Conservation (phyloP, 1,140 invertebrate genomes). For the Caerostris extrusa region DNA sequence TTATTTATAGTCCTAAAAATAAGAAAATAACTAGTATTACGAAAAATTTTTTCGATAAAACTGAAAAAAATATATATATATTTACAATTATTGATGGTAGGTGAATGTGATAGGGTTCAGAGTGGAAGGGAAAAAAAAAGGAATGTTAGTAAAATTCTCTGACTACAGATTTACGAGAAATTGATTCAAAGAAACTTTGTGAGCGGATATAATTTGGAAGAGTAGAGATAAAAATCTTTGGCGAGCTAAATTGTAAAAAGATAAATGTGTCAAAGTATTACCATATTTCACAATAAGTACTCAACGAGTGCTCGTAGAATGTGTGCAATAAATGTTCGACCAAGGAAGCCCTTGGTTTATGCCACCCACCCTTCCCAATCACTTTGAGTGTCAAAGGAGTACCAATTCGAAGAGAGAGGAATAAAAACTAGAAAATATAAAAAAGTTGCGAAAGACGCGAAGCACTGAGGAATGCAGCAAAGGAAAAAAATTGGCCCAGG, state of each 20-base stretch:
- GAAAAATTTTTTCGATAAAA: neutral
- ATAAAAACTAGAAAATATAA: neutral
- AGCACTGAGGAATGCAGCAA: neutral
- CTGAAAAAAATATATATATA: neutral
- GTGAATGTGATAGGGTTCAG: neutral
- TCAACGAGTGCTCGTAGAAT: conserved; percentile 29
- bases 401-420: neutral
- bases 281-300: conserved; percentile 64
- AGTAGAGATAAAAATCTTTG: conserved; percentile 46
- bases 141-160: neutral
- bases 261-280: conserved; percentile 60
- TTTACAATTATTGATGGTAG: neutral
- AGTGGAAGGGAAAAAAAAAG: neutral
- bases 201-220: neutral
- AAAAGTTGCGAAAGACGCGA: conserved; percentile 22
- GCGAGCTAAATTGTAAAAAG: conserved; percentile 53
- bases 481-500: conserved; percentile 3
- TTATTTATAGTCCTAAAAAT: neutral
- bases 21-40: neutral
- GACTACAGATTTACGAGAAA: neutral
- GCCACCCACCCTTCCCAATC: conserved; percentile 50
- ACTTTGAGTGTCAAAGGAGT: conserved; percentile 60
- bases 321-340: conserved; percentile 71
- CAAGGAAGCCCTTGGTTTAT: conserved; percentile 33
- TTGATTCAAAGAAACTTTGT: neutral